Evolutionary conservation across 1,140 invertebrate species (phyloP), one percentile per base, ranked within the genome.

Genomic region (Physella acuta): DNA sequence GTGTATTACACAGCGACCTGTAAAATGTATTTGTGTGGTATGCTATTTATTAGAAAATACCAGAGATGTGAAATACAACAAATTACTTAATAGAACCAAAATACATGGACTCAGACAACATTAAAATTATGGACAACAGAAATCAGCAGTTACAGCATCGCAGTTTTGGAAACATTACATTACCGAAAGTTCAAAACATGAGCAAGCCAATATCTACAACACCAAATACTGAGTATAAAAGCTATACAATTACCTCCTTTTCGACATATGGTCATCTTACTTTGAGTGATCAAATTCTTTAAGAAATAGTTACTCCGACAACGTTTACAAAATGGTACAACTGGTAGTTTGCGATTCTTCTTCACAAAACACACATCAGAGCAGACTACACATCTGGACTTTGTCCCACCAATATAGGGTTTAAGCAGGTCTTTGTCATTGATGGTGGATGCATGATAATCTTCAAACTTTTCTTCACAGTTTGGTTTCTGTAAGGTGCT

Each of bases 261-360:
- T 8, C 8, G 8, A 44, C 39, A 44, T 44, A 20, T 44, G 8
- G 39, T 44, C 20, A 44, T 44, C 8, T 44, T 11, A 11, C 39
- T 44, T 44, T 44, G 8, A 44, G 8, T 44, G 8, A 20, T 11
- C 20, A 11, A 11, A 8, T 11, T 0, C 51, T 68, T 49, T 16
- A 44, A 59, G 36, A 68, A 68, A 55, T 59, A 60, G 4, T 26
- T 2, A 28, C 60, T 68, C 56, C 51, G 59, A 55, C 66, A 68
- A 16, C 24, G 55, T 51, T 68, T 68, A 51, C 66, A 68, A 0
- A 68, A 26, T 3, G 66, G 66, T 4, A 68, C 55, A n/a, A n/a
- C 24, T 26, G 66, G 66, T 2, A 68, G 56, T 20, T 59, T 59
- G 20, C 66, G 66, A 31, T 60, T 68, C 37, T 58, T 36, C 20